Conservation (phyloP, 2,888 invertebrate genomes). For the Amphipoea lucens region DNA sequence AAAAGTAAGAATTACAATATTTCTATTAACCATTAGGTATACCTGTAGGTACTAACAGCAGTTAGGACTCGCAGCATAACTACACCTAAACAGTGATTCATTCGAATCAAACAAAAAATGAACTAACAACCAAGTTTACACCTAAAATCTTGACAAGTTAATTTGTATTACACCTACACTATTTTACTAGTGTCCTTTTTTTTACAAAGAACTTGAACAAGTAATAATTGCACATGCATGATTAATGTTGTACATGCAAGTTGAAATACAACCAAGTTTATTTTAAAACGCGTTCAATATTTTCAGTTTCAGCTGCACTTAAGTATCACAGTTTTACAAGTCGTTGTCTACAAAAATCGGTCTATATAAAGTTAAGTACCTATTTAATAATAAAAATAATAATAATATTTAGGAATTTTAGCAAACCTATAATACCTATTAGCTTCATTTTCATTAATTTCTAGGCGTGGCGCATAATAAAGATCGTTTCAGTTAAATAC, state of each 20-base stretch:
- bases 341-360: neutral
- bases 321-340: neutral
- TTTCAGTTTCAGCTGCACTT: neutral
- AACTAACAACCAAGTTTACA: neutral
- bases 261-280: constrained; percentile 1
- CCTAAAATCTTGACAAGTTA: constrained; percentile 19
- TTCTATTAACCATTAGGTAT: neutral
- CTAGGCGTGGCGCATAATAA: neutral
- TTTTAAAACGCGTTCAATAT: neutral
- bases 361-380: neutral
- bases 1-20: neutral
- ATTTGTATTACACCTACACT: constrained; percentile 25
- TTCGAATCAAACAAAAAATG: constrained; percentile 2
- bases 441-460: neutral
- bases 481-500: neutral
- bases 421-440: neutral
- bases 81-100: constrained; percentile 5
- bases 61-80: neutral
- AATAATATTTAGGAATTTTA: neutral
- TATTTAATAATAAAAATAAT: neutral
- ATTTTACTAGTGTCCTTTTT: neutral
- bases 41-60: neutral
- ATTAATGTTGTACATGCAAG: neutral
- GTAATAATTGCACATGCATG: constrained; percentile 18
- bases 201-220: constrained; percentile 11